phyloP scores from a whole-genome alignment of 2,113 vertebrate species.

The Mobula hypostoma region DNA sequence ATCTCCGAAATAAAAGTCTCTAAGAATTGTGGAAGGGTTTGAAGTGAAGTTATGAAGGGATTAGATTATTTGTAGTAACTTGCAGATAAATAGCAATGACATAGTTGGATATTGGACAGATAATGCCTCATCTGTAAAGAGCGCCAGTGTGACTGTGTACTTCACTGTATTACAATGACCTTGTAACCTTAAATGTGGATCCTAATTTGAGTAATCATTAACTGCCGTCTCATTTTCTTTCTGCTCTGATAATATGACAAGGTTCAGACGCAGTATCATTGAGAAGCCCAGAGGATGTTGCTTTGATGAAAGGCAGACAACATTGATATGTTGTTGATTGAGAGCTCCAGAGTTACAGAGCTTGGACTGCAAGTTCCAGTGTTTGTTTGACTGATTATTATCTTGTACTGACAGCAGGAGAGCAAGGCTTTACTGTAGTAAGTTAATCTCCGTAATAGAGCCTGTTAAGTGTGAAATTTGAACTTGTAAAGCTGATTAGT shows the following conservation, averaged over 20 bases:
- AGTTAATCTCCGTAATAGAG: slow-evolving; percentile 19
- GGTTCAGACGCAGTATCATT: neutral
- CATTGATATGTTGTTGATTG: slow-evolving; percentile 4
- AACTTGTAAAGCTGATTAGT: slow-evolving; percentile 23
- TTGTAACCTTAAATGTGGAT: slow-evolving; percentile 26
- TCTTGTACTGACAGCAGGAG: slow-evolving; percentile 1
- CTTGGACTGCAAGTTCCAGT: neutral
- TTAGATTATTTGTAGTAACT: neutral
- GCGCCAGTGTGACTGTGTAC: neutral
- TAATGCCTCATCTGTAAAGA: neutral
- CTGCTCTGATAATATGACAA: slow-evolving; percentile 9
- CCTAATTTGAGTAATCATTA: slow-evolving; percentile 17
- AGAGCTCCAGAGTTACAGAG: neutral
- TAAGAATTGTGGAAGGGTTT: neutral
- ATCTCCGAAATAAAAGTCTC: too few species aligned
- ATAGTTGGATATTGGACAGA: neutral
- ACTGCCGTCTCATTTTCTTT: neutral
- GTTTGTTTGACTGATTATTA: neutral
- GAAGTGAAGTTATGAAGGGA: slow-evolving; percentile 18
- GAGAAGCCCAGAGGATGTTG: neutral
- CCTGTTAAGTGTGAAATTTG: slow-evolving; percentile 13
- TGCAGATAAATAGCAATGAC: slow-evolving; percentile 26
- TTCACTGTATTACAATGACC: slow-evolving; percentile 7
- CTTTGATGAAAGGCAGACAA: slow-evolving; percentile 17
- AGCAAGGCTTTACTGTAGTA: neutral